phyloP scores from a whole-genome alignment of 2,888 invertebrate genomes.

The Oxystoma pomonae region DNA sequence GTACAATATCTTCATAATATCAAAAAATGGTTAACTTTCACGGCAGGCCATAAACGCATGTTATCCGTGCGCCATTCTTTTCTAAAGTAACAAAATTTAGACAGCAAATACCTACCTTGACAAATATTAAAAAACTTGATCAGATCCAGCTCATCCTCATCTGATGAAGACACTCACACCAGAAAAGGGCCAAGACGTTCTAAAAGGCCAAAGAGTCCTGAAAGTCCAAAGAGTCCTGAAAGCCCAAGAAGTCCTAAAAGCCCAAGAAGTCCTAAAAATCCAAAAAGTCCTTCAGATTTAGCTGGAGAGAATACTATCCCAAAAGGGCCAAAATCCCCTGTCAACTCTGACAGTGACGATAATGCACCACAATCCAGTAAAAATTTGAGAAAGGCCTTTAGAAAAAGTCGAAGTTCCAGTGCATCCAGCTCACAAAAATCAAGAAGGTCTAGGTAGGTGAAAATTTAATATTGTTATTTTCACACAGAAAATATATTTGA shows the following conservation, averaged over 20 bases:
- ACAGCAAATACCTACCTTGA: no score
- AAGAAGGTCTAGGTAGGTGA: slow-evolving; percentile 16
- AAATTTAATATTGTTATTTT: no score
- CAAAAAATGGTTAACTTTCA: no score
- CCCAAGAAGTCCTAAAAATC: slow-evolving; percentile 16
- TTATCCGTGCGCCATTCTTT: no score
- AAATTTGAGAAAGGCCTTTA: background rate
- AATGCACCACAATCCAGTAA: slow-evolving; percentile 25
- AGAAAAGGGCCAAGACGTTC: background rate
- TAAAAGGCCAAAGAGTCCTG: slow-evolving; percentile 2
- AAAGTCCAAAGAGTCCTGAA: slow-evolving; percentile 17
- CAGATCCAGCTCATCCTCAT: background rate
- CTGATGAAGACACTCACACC: background rate
- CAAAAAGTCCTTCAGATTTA: background rate
- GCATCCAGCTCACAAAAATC: slow-evolving; percentile 36
- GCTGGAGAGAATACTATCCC: background rate
- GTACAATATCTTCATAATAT: no score
- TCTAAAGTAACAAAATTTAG: no score
- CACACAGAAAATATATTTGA: no score
- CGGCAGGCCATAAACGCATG: no score
- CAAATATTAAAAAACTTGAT: no score
- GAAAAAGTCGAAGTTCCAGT: slow-evolving; percentile 31
- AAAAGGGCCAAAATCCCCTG: background rate
- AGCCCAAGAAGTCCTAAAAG: slow-evolving; percentile 19
- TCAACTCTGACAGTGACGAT: slow-evolving; percentile 25